A percentile compares a stretch with the other conserved stretches of the same genome.
phyloP scores from a whole-genome alignment of 2,888 invertebrate species.

The Alloscopus bannaensis region DNA sequence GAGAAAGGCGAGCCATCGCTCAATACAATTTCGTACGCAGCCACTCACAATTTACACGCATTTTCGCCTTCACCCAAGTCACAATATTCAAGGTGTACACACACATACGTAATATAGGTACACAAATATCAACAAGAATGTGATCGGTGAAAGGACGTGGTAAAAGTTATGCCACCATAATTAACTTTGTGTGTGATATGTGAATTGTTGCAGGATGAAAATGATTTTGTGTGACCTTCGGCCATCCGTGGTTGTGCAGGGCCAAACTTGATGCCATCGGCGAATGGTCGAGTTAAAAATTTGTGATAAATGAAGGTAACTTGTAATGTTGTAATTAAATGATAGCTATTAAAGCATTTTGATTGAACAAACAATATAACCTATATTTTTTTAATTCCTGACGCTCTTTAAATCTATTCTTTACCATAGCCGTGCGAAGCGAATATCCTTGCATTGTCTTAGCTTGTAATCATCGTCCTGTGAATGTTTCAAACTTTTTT shows the following conservation, averaged over 20 bases:
- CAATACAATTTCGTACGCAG: background rate
- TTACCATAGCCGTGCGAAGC: background rate
- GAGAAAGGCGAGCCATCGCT: background rate
- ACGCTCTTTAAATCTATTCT: background rate
- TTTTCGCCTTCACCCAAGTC: background rate
- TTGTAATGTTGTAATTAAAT: background rate
- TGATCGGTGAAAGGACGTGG: background rate
- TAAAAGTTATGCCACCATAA: background rate
- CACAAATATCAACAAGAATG: conserved; percentile 7
- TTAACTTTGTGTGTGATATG: conserved; percentile 17
- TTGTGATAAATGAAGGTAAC: conserved; percentile 7
- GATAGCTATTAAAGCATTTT: background rate
- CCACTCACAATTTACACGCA: too few species aligned
- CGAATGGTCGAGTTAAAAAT: background rate
- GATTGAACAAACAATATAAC: background rate
- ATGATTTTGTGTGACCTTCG: conserved; percentile 36
- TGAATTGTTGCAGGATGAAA: conserved; percentile 33
- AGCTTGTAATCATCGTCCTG: too few species aligned
- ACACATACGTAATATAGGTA: background rate
- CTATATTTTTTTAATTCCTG: background rate
- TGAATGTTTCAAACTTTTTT: background rate
- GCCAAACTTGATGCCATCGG: conserved; percentile 22
- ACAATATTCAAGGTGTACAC: background rate
- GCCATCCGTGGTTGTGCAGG: conserved; percentile 1
- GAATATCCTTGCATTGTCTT: too few species aligned